Evolutionary conservation across 1,140 invertebrate species (phyloP), one percentile per base, ranked within the genome.

Genomic region (Acyrthosiphon pisum): DNA sequence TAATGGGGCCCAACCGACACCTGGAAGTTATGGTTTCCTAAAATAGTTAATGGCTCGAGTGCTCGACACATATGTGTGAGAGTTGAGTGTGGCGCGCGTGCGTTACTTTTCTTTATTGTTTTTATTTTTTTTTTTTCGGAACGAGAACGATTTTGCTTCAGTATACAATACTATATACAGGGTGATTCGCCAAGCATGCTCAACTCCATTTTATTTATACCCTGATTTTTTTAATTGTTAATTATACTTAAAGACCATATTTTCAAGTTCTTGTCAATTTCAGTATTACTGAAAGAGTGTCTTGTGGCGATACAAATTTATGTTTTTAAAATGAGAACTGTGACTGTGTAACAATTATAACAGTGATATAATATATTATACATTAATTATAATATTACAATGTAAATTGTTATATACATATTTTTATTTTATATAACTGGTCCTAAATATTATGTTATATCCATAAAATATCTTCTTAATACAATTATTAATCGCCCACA

Each of bases 1-100:
- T 41, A 83, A 83, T 83, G 81, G 81, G 81, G 35, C 22, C 37
- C 81, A 41, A 83, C 81, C 81, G 81, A 83, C 81, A 83, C 81
- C 81, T 83, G 81, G 35, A 83, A 83, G 81, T 83, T 83, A 76
- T 76, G 30, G n/a, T 76, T 83, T 83, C 81, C 81, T 86, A 86
- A 86, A 86, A 86, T 86, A 86, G 83, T 86, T 86, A 44, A 46
- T 44, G 26, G 76, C 26, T 86, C 83, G 83, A 86, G 35, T 26
- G 83, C 23, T 46, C 41, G 41, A 86, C 83, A 44, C 41, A 44
- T 44, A 86, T 86, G 83, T 44, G 41, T 46, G 83, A 11, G 83
- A 86, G 41, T 30, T 23, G 81, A 35, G 81, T 41, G 35, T 83
- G 41, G 6, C 7, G 22, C 76, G 35, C 18, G 76, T 83, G 35